Conservation (phyloP, 2,113 vertebrate species). For the Illadopsis cleaveri region DNA sequence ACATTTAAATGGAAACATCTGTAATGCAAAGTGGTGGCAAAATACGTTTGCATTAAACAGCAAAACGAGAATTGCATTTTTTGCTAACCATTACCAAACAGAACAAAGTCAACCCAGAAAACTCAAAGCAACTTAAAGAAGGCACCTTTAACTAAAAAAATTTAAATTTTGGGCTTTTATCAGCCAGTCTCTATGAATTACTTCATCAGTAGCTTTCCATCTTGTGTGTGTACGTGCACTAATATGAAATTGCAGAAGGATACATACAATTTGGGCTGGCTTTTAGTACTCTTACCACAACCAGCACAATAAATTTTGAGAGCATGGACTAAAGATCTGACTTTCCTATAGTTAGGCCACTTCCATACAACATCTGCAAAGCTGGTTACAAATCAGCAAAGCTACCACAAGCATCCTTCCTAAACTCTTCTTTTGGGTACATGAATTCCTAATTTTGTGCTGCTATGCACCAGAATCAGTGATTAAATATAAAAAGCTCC, state of each 20-base stretch:
- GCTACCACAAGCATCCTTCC: neutral
- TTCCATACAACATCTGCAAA: neutral
- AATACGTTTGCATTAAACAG: neutral
- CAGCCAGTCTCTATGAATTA: neutral
- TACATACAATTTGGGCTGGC: neutral
- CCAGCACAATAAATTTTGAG: neutral
- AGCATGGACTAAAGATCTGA: neutral
- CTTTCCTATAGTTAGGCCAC: neutral
- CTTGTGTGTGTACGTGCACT: neutral
- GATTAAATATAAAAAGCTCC: neutral
- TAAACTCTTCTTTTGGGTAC: neutral
- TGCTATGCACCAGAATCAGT: neutral
- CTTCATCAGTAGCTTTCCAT: neutral
- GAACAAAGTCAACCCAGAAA: neutral
- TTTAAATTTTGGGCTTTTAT: neutral
- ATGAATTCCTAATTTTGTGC: neutral
- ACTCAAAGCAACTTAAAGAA: conserved; percentile 3
- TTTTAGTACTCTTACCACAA: conserved; percentile 5
- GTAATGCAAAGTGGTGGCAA: neutral
- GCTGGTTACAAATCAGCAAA: neutral
- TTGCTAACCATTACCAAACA: neutral
- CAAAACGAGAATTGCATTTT: neutral
- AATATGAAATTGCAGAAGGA: neutral
- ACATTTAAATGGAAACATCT: conserved; percentile 1
- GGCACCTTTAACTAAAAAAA: neutral